Conservation (phyloP, 2,888 invertebrate species). For the Cryptus armator region DNA sequence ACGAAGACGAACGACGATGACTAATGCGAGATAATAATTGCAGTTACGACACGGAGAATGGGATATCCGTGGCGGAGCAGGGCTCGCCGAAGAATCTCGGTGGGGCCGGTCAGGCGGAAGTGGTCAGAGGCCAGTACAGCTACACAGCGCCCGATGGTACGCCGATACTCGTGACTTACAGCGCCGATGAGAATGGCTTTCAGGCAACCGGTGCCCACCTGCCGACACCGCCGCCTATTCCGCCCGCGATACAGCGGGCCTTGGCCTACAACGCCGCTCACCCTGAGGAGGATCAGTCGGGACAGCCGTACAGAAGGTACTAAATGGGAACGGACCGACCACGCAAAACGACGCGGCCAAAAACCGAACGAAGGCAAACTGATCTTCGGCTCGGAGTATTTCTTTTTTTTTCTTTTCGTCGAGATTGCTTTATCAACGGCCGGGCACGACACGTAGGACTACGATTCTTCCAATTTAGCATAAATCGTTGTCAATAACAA, state of each 20-base stretch:
- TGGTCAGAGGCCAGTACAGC: constrained; percentile 87
- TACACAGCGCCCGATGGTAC: constrained; percentile 90
- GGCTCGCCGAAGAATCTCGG: constrained; percentile 87
- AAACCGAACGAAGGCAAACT: constrained; percentile 2
- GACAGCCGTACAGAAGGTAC: constrained; percentile 81
- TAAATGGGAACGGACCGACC: constrained; percentile 62
- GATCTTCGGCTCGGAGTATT: background rate
- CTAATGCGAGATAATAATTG: constrained; percentile 66
- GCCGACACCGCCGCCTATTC: constrained; percentile 94
- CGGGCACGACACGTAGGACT: constrained; percentile 57
- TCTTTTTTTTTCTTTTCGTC: background rate
- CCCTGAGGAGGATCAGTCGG: constrained; percentile 85
- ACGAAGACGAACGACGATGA: constrained; percentile 41
- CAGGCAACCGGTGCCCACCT: constrained; percentile 91
- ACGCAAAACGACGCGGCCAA: constrained; percentile 8
- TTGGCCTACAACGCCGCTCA: constrained; percentile 87
- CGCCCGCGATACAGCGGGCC: constrained; percentile 90
- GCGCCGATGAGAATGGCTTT: constrained; percentile 91
- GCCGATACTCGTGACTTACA: constrained; percentile 88
- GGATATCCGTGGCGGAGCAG: constrained; percentile 87
- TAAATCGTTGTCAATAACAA: background rate
- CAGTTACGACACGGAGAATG: constrained; percentile 88
- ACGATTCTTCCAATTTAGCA: constrained; percentile 52
- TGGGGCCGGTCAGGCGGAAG: constrained; percentile 85
- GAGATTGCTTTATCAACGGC: constrained; percentile 22